These are phyloP conservation scores for Aphelinus atriplicis DNA, from an alignment of 1,140 invertebrate species.

Conservation along the genomic window DNA sequence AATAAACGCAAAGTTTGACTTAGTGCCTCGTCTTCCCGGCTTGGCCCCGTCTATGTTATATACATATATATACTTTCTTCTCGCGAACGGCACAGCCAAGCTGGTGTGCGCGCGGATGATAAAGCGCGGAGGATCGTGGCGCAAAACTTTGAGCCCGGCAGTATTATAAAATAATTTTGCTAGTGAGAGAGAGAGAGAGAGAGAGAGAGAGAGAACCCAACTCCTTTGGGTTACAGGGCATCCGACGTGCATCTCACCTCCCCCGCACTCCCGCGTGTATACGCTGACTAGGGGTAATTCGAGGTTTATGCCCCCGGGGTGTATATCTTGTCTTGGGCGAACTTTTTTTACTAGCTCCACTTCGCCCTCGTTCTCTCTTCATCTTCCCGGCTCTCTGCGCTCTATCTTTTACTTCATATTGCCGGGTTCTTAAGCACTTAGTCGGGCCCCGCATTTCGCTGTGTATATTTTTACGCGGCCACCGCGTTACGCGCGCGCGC, in stretches of 20 bases:
- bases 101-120: slow-evolving; percentile 22
- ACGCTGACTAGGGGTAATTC: slow-evolving; percentile 26
- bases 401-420: too few species aligned
- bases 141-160: slow-evolving; percentile 27
- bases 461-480: too few species aligned
- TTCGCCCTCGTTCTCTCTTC: neutral
- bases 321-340: slow-evolving; percentile 18
- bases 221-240: neutral
- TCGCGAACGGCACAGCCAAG: neutral
- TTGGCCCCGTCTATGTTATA: too few species aligned
- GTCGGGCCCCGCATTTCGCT: too few species aligned
- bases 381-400: too few species aligned
- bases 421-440: too few species aligned
- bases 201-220: too few species aligned
- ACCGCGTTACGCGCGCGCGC: too few species aligned
- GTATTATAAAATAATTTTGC: slow-evolving; percentile 42
- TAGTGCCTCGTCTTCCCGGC: neutral
- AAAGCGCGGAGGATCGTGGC: slow-evolving; percentile 14
- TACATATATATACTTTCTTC: slow-evolving; percentile 9
- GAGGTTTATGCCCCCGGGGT: slow-evolving; percentile 32
- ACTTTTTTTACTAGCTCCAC: slow-evolving; percentile 11
- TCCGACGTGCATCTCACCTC: neutral
- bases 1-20: slow-evolving; percentile 31
- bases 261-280: neutral
- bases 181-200: neutral